These are phyloP conservation scores for Papilio polyxenes DNA, from an alignment of 1,140 invertebrate species.

Conservation along the genomic window DNA sequence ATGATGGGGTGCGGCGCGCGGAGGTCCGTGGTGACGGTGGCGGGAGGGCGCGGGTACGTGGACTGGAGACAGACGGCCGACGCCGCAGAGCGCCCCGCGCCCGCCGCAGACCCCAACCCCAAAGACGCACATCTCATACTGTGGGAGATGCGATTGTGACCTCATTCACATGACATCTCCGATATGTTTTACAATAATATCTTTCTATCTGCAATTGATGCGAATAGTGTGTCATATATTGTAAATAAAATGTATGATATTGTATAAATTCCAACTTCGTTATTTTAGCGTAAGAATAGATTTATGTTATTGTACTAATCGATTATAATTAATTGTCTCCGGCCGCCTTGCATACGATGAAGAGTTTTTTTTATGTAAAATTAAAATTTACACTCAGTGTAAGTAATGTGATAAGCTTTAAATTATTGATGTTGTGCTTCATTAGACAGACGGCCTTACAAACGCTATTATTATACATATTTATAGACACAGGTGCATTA, in stretches of 20 bases:
- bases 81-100: slow-evolving; percentile 74
- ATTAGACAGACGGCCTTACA: slow-evolving; percentile 51
- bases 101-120: slow-evolving; percentile 74
- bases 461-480: slow-evolving; percentile 57
- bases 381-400: slow-evolving; percentile 56
- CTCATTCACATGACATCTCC: background rate
- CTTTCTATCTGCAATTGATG: slow-evolving; percentile 23
- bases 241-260: slow-evolving; percentile 44
- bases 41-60: slow-evolving; percentile 93
- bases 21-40: slow-evolving; percentile 90
- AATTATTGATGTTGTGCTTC: slow-evolving; percentile 75
- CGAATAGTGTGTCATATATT: slow-evolving; percentile 48
- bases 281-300: slow-evolving; percentile 48
- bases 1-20: slow-evolving; percentile 80
- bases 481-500: slow-evolving; percentile 69
- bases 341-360: slow-evolving; percentile 29
- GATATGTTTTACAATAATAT: slow-evolving; percentile 28
- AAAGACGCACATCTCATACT: slow-evolving; percentile 91
- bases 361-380: slow-evolving; percentile 39
- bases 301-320: slow-evolving; percentile 45
- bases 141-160: slow-evolving; percentile 94
- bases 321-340: slow-evolving; percentile 42
- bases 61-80: slow-evolving; percentile 89
- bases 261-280: slow-evolving; percentile 53
- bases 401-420: slow-evolving; percentile 76